Evolutionary conservation across 2,797 vertebrate species (phyloP).

Genomic region (Melanotaenia parkinsoni): DNA sequence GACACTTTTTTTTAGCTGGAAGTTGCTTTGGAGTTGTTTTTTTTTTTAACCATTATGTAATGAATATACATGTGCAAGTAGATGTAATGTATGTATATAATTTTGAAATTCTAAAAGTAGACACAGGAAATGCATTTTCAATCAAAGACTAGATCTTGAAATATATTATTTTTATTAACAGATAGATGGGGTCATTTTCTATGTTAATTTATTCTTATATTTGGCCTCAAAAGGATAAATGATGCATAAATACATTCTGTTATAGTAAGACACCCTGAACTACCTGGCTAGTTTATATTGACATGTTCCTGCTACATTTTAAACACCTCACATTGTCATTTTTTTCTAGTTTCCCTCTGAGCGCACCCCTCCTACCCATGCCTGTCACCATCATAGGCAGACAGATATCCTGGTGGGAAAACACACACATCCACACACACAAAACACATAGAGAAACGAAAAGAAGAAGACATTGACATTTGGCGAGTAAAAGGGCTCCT

Average conservation of each 20-base stretch:
- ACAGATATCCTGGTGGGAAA: constrained; percentile 60
- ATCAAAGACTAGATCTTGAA: too few relatives aligned
- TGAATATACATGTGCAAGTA: too few relatives aligned
- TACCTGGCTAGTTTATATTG: constrained; percentile 25
- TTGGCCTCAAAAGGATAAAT: constrained; percentile 7
- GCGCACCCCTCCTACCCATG: constrained; percentile 50
- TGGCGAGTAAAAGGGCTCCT: constrained; percentile 50
- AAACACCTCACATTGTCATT: constrained; percentile 49
- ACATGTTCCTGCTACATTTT: constrained; percentile 36
- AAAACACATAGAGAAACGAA: constrained; percentile 45
- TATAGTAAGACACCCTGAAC: constrained; percentile 1
- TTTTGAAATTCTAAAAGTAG: too few relatives aligned
- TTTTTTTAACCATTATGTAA: too few relatives aligned
- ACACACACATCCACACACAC: constrained; percentile 30
- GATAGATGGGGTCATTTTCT: neutral
- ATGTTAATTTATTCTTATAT: neutral
- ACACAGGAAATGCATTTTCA: too few relatives aligned
- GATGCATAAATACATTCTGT: neutral
- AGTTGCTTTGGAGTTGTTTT: too few relatives aligned
- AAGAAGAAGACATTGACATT: constrained; percentile 69
- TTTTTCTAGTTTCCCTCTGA: constrained; percentile 50
- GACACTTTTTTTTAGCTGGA: too few relatives aligned
- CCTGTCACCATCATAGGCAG: constrained; percentile 68
- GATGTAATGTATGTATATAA: too few relatives aligned
- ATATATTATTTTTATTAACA: neutral